These are phyloP conservation scores for Epinotia brunnichana DNA, from an alignment of 2,888 invertebrate genomes.

Conservation along the genomic window DNA sequence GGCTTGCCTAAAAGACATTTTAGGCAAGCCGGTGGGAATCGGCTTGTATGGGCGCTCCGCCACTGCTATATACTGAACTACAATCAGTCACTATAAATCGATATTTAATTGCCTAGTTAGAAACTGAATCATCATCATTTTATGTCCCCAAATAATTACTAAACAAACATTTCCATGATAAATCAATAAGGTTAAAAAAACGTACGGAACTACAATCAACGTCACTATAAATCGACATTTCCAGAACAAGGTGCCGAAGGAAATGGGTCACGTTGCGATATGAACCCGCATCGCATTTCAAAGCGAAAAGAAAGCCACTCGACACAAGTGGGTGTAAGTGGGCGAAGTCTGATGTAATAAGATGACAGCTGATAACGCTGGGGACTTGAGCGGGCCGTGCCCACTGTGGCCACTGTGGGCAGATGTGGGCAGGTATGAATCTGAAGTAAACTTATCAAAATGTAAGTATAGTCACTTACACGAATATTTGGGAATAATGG, in stretches of 20 bases:
- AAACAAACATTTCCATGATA: no score
- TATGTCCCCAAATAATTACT: no score
- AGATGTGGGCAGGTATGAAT: slow-evolving; percentile 11
- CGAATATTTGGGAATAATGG: neutral
- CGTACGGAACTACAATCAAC: no score
- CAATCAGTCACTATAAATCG: no score
- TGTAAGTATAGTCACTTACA: neutral
- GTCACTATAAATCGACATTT: neutral
- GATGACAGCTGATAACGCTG: slow-evolving; percentile 24
- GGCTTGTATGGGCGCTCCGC: no score
- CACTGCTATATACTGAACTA: no score
- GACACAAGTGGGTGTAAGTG: slow-evolving; percentile 35
- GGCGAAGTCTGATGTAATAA: slow-evolving; percentile 36
- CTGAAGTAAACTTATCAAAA: neutral
- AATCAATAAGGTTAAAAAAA: no score
- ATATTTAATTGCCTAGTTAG: no score
- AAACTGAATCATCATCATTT: no score
- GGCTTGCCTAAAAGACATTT: no score
- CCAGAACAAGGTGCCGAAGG: slow-evolving; percentile 8
- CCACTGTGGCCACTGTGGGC: slow-evolving; percentile 9
- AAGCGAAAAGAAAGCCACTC: slow-evolving; percentile 35
- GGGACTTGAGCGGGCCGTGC: neutral
- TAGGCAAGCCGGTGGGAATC: no score
- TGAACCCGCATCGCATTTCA: slow-evolving; percentile 33
- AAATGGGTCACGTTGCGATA: slow-evolving; percentile 27